phyloP scores from a whole-genome alignment of 2,888 invertebrate species.

The Steinernema scapterisci region DNA sequence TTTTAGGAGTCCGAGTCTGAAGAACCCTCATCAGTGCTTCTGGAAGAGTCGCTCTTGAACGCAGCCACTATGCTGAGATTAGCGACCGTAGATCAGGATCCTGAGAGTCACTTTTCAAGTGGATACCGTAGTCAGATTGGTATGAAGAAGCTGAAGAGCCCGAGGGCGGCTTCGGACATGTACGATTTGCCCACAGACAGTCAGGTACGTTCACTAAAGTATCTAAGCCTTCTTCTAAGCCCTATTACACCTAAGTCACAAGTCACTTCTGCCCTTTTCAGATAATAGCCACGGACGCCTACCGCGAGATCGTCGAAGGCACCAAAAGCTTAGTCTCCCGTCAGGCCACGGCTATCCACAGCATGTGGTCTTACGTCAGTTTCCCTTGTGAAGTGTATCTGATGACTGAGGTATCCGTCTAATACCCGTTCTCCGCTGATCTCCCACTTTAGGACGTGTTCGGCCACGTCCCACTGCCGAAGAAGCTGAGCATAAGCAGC shows the following conservation, averaged over 20 bases:
- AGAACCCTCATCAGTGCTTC: background rate
- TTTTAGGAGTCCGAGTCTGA: background rate
- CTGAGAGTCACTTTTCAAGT: background rate
- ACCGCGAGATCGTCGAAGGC: background rate
- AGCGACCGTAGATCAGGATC: background rate
- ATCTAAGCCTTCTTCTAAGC: too few species aligned
- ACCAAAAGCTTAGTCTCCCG: background rate
- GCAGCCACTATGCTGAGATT: conserved; percentile 9
- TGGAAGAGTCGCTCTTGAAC: conserved; percentile 2
- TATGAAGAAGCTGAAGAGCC: background rate
- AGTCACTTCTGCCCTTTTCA: too few species aligned
- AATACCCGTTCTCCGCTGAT: background rate
- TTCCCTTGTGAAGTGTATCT: conserved; percentile 9
- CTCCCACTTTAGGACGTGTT: background rate
- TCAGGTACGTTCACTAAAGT: background rate
- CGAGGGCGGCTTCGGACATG: background rate
- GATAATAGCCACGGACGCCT: background rate
- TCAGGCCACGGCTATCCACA: conserved; percentile 2
- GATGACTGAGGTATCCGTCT: background rate
- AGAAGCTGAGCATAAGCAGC: background rate
- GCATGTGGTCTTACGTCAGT: conserved; percentile 16
- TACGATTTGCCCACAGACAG: background rate
- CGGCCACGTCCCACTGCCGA: background rate
- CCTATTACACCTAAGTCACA: too few species aligned
- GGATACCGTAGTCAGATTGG: background rate